A percentile compares a stretch with the other conserved stretches of the same genome.
These are phyloP conservation scores for Sebastes minor DNA, from an alignment of 2,797 vertebrate species.

Conservation along the genomic window DNA sequence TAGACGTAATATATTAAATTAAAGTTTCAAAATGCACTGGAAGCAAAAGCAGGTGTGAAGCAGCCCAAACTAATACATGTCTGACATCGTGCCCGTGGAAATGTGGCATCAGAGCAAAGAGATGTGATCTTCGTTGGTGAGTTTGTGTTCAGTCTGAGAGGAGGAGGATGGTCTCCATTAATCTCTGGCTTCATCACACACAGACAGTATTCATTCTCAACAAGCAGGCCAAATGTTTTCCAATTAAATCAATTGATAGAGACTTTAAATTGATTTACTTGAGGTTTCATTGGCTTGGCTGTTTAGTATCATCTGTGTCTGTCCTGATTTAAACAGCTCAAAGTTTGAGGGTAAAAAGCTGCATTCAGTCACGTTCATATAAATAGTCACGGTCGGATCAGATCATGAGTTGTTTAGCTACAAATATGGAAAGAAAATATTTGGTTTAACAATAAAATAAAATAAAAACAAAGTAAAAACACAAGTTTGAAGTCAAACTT, in stretches of 20 bases:
- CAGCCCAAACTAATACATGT: background rate
- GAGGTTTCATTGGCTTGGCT: background rate
- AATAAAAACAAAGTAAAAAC: too few relatives aligned
- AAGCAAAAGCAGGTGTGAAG: constrained; percentile 9
- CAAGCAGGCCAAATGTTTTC: background rate
- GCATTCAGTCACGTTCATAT: background rate
- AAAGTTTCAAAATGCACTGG: background rate
- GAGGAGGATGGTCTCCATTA: background rate
- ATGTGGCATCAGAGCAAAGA: background rate
- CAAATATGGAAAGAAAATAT: too few relatives aligned
- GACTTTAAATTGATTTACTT: background rate
- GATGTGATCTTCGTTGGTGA: background rate
- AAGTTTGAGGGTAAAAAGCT: background rate
- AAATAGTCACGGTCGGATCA: too few relatives aligned
- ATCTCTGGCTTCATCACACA: background rate
- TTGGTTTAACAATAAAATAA: too few relatives aligned
- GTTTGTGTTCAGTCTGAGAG: background rate
- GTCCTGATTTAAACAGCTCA: too few relatives aligned
- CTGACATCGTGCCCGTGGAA: background rate
- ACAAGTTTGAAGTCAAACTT: too few relatives aligned
- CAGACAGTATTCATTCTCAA: background rate
- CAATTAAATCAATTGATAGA: background rate
- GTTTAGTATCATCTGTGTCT: background rate
- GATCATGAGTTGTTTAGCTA: too few relatives aligned
- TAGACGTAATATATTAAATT: background rate